These are phyloP conservation scores for Catocala sponsa DNA, from an alignment of 2,888 invertebrate species.

Conservation along the genomic window DNA sequence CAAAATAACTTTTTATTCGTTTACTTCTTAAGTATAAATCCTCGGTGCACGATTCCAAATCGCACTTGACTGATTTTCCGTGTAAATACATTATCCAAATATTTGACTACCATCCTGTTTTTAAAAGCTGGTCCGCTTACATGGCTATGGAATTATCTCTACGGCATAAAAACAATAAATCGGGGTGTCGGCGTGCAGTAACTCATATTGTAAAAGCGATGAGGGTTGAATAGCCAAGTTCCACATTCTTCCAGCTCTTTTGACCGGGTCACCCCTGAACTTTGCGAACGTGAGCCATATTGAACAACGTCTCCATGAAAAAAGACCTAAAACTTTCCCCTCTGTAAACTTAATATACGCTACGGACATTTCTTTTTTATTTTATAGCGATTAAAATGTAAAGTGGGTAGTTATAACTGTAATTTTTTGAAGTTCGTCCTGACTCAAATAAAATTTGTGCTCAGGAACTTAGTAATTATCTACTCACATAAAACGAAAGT, in stretches of 20 bases:
- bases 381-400: conserved; percentile 56
- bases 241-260: conserved; percentile 69
- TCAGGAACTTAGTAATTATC: conserved; percentile 49
- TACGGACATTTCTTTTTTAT: conserved; percentile 57
- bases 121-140: too few species aligned
- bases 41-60: too few species aligned
- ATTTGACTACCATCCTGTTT: too few species aligned
- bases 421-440: conserved; percentile 35
- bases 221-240: conserved; percentile 64
- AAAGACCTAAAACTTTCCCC: conserved; percentile 69
- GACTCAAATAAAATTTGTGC: conserved; percentile 42
- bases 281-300: conserved; percentile 70
- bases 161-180: conserved; percentile 39
- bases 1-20: too few species aligned
- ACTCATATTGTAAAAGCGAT: conserved; percentile 62
- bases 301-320: conserved; percentile 71
- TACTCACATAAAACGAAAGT: conserved; percentile 37
- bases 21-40: too few species aligned
- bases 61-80: too few species aligned
- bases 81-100: too few species aligned
- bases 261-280: conserved; percentile 76
- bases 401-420: conserved; percentile 32
- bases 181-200: conserved; percentile 48
- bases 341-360: conserved; percentile 61
- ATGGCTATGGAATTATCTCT: conserved; percentile 9